Evolutionary conservation across 2,113 vertebrate species (phyloP).

Genomic region (Nibea albiflora): DNA sequence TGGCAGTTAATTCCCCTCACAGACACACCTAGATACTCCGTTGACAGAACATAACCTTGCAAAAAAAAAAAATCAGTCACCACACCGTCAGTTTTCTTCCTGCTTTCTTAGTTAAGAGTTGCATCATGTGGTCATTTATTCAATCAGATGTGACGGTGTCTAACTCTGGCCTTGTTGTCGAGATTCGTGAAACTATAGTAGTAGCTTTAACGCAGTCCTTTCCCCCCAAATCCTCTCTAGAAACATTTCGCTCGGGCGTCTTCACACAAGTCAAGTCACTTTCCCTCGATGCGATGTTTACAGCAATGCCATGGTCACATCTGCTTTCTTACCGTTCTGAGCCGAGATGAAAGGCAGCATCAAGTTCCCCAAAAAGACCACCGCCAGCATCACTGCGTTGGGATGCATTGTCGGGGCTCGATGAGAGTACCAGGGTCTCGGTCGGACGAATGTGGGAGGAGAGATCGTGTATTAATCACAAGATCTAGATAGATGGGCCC

Average conservation of each 20-base stretch:
- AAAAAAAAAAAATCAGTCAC: constrained; percentile 4
- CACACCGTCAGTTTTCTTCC: neutral
- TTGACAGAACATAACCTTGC: constrained; percentile 37
- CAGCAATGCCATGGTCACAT: constrained; percentile 45
- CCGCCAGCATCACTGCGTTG: constrained; percentile 75
- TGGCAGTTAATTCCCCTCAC: constrained; percentile 11
- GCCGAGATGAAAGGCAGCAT: constrained; percentile 78
- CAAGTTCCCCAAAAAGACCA: constrained; percentile 78
- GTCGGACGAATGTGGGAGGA: constrained; percentile 73
- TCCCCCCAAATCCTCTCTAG: constrained; percentile 42
- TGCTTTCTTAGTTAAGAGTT: neutral
- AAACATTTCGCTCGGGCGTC: constrained; percentile 40
- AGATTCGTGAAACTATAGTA: constrained; percentile 47
- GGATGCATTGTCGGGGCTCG: constrained; percentile 76
- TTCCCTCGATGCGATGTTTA: constrained; percentile 37
- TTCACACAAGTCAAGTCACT: constrained; percentile 61
- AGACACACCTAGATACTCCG: constrained; percentile 22
- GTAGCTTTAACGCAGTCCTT: constrained; percentile 40
- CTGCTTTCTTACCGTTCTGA: constrained; percentile 84
- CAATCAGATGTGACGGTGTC: neutral
- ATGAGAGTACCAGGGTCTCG: constrained; percentile 58
- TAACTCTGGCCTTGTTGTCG: constrained; percentile 55
- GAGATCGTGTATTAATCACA: constrained; percentile 74
- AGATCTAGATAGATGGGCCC: constrained; percentile 73
- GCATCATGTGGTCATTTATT: neutral